Evolutionary conservation across 2,888 invertebrate genomes (phyloP), one percentile per base, ranked within the genome.

Genomic region (Nebria salina): DNA sequence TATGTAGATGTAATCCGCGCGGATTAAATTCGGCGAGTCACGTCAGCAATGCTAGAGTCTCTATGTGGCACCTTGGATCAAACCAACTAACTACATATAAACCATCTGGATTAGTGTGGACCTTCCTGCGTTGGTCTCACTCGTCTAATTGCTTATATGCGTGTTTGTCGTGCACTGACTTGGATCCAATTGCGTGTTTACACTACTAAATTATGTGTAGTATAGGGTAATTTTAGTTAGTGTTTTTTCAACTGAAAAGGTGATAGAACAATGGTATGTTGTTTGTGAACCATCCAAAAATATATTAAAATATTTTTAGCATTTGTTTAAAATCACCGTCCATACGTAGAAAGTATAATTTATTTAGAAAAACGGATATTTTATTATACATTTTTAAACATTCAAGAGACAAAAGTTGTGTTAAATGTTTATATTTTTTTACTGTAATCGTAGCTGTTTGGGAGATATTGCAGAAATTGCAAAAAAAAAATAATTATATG

Each of bases 1-100:
- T 54, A 54, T 7, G 54, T 54, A 6, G 54, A 54, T 54, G 54
- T 54, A 54, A 54, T 54, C 54, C 68, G 68, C 3, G 3, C 68
- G 68, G 68, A 68, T 68, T 68, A 68, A 68, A 26, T 68, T 68
- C 68, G 68, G 68, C 68, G 26, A 68, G 68, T 68, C 68, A 68
- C 68, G 68, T 8, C 68, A 20, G 68, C 68, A 11, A 25, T 8
- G 15, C 26, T n/a, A 54, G 7, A 54, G 7, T 54, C 54, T 34
- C 34, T 34, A 34, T 2, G 34, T 34, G 34, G 54, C 11, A 54
- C 11, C 54, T 54, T 54, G 54, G 54, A 54, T 54, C 54, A 54
- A 54, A 54, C 34, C 34, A 34, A 34, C 34, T 34, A 34, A 34
- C 34, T 34, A 34, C 34, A 5, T 54, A 54, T 54, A 54, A 54